These are phyloP conservation scores for Amphiprion percula DNA, from an alignment of 2,113 vertebrate species.

Conservation along the genomic window DNA sequence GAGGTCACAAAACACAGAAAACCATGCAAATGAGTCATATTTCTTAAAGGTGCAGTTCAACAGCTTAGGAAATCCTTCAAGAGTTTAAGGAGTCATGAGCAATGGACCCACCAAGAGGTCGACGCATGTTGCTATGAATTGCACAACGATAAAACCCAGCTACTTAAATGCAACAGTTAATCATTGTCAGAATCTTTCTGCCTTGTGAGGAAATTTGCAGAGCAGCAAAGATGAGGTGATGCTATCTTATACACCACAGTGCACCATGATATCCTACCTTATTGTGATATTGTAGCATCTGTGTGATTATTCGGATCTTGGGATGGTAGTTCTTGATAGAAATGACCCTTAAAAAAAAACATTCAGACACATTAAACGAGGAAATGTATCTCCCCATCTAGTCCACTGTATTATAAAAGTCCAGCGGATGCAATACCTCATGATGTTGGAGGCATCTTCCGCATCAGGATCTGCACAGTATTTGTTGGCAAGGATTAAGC, in stretches of 20 bases:
- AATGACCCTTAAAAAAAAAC: constrained; percentile 89
- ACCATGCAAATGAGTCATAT: background rate
- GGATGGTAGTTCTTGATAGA: constrained; percentile 99
- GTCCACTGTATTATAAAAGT: background rate
- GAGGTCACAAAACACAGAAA: constrained; percentile 50
- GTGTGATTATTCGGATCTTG: constrained; percentile 99
- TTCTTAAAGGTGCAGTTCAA: constrained; percentile 1
- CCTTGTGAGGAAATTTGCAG: background rate
- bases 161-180: constrained; percentile 1
- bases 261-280: constrained; percentile 86
- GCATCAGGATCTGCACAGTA: constrained; percentile 99
- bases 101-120: no score
- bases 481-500: constrained; percentile 98
- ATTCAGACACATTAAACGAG: background rate
- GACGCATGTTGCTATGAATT: no score
- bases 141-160: background rate
- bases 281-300: constrained; percentile 99
- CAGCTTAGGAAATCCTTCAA: background rate
- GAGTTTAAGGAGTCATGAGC: no score
- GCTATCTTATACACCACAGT: background rate
- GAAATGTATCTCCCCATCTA: background rate
- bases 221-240: background rate
- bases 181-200: background rate
- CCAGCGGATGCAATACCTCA: constrained; percentile 88
- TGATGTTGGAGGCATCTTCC: constrained; percentile 99